phyloP scores from a whole-genome alignment of 2,888 invertebrate species.

The Agrotis puta region DNA sequence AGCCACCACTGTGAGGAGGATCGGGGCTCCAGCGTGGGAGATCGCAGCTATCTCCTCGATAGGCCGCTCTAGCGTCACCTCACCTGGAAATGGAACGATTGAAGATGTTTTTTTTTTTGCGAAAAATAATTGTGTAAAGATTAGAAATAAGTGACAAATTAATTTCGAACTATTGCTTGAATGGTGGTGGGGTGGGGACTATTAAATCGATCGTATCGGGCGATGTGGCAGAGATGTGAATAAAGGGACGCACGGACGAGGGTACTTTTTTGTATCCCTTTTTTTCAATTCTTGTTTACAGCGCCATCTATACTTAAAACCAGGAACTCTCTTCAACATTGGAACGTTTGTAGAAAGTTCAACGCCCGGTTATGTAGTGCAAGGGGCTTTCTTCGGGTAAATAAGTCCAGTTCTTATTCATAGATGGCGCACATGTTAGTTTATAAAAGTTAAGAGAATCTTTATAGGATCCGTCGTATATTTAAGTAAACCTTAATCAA shows the following conservation, averaged over 20 bases:
- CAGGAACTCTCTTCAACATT: neutral
- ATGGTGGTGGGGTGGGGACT: no score
- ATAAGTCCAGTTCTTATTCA: slow-evolving; percentile 3
- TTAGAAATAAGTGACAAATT: no score
- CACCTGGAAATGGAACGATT: slow-evolving; percentile 77
- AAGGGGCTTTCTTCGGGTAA: neutral
- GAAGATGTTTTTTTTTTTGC: no score
- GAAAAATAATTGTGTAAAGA: no score
- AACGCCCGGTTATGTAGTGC: neutral
- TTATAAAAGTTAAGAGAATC: neutral
- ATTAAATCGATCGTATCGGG: no score
- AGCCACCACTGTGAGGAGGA: slow-evolving; percentile 95
- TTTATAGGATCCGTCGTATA: no score
- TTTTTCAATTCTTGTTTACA: neutral
- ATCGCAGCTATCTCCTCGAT: slow-evolving; percentile 95
- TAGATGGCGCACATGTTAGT: slow-evolving; percentile 34
- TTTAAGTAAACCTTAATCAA: no score
- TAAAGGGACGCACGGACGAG: no score
- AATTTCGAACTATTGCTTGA: no score
- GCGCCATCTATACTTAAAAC: slow-evolving; percentile 37
- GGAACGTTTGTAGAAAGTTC: neutral
- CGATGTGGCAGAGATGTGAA: no score
- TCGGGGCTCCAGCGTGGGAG: slow-evolving; percentile 95
- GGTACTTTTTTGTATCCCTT: no score
- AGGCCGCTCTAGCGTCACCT: slow-evolving; percentile 91